A percentile compares a stretch with the other conserved stretches of the same genome.
These are phyloP conservation scores for Drosophila mayri DNA, from an alignment of 1,140 invertebrate species.

Conservation along the genomic window DNA sequence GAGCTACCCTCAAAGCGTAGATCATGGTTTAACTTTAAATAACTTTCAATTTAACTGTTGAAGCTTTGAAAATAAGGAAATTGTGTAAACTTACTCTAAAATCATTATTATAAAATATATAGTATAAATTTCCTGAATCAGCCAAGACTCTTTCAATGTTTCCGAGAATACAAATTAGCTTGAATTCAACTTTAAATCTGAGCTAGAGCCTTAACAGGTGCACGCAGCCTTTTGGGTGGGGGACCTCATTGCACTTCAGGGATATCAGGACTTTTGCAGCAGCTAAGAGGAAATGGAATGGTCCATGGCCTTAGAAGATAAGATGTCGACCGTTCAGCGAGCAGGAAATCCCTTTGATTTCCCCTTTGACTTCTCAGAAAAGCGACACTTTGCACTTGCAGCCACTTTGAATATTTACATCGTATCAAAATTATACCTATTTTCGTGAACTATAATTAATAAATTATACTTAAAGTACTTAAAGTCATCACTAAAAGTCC, in stretches of 20 bases:
- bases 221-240: background rate
- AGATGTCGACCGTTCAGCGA: background rate
- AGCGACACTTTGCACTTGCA: background rate
- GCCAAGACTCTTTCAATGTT: background rate
- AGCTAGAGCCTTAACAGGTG: background rate
- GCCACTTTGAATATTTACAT: background rate
- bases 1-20: background rate
- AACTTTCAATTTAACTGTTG: background rate
- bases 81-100: rapidly evolving
- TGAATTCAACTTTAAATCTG: background rate
- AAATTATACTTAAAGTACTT: background rate
- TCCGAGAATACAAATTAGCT: background rate
- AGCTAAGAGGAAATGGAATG: background rate
- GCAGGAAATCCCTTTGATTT: slow-evolving; percentile 14
- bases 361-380: background rate
- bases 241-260: slow-evolving; percentile 2
- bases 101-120: background rate
- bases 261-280: slow-evolving; percentile 12
- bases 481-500: too few species aligned
- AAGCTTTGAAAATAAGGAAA: too few species aligned
- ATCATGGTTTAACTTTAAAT: slow-evolving; percentile 8
- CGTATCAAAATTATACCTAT: background rate
- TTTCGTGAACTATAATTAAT: background rate
- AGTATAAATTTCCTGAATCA: too few species aligned
- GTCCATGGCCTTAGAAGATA: background rate